Base-by-base conservation (phyloP, 1,140 invertebrate species). In the Dryas iulia region DNA sequence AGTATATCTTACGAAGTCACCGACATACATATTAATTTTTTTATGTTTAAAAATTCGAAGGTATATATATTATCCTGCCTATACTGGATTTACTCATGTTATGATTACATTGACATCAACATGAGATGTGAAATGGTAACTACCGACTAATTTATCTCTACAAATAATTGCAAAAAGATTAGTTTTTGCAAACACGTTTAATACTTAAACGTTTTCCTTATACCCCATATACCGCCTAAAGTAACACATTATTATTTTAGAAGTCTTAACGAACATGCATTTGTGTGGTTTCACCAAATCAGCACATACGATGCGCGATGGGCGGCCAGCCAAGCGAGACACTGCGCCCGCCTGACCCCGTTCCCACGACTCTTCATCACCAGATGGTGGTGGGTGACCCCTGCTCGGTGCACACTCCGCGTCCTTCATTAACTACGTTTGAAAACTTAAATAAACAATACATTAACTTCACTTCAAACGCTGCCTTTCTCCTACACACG, bases 341-440 rank as follows among this genome's bases (percentile, higher is more conserved):
- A 78, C 57, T 73, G 74, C 82, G 84, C 71, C 82, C 81, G 84
- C 83, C 66, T 90, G 84, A 86, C 87, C 83, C 66, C 79, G 81
- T 87, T 90, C 84, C 72, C 87, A 89, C 85, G 82, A 74, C 67
- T 71, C 74, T 35, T 58, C 74, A 70, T 56, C 73, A 72, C 71
- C 74, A 74, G 75, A 72, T 72, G 69, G 63, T 65, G 65, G 56
- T n/a, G 33, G 73, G 52, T 66, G 72, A 72, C 70, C 67, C 60
- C 60, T 59, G 63, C 14, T 23, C 71, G 33, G 47, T 30, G 47
- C 7, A 10, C 6, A n/a, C 47, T 24, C 3, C 21, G 47, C 23
- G 21, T 53, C 47, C 21, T 53, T 54, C 11, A 24, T 54, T 54
- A 47, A 6, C 33, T 39, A 39, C 14, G 12, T 39, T 14, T 39